Conservation (phyloP, 1,140 invertebrate species). For the Sipha flava region DNA sequence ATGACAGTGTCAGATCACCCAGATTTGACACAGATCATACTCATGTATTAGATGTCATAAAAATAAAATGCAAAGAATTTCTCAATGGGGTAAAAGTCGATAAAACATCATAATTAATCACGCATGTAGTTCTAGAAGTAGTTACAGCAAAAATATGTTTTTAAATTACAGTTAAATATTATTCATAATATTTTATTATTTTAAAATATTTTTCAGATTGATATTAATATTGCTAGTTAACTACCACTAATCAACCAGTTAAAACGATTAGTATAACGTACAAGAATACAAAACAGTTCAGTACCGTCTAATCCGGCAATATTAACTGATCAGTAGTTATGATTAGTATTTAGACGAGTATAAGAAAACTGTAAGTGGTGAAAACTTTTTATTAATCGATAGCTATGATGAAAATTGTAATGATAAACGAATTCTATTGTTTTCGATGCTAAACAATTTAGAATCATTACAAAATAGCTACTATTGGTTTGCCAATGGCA, state of each 20-base stretch:
- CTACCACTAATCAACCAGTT: not conserved
- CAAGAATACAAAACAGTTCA: not conserved
- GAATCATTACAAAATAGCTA: not conserved
- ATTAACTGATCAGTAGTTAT: not conserved
- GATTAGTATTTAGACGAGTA: not conserved
- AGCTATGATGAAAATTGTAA: not conserved
- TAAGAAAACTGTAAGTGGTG: not conserved
- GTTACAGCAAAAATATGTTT: not conserved
- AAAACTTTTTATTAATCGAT: not conserved
- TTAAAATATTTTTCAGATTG: not conserved
- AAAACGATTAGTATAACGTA: not conserved
- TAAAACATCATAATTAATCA: too few species aligned
- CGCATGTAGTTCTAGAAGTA: not conserved
- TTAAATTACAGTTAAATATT: not conserved
- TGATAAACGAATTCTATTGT: not conserved
- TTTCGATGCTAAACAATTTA: not conserved
- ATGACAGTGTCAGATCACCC: too few species aligned
- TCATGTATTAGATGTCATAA: not conserved
- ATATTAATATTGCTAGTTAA: not conserved
- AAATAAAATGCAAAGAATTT: not conserved
- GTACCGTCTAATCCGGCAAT: not conserved
- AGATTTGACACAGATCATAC: not conserved
- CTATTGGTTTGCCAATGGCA: not conserved
- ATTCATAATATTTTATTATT: not conserved
- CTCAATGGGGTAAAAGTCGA: too few species aligned